Evolutionary conservation across 1,140 invertebrate genomes (phyloP).

Genomic region (Pseudomyrmex dendroicus): DNA sequence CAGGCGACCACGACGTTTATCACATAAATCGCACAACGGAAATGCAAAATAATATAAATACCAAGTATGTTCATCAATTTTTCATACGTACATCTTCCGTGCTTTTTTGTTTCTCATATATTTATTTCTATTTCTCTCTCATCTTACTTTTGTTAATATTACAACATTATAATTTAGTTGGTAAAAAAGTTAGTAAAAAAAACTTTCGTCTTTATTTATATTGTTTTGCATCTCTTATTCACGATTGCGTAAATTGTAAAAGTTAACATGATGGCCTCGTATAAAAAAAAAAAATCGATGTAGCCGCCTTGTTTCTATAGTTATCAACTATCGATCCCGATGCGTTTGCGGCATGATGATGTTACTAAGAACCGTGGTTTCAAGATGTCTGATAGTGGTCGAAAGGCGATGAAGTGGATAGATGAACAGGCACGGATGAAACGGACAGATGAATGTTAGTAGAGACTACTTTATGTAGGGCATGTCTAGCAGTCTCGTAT

Average conservation of each 20-base stretch:
- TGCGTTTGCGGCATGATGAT: constrained; percentile 7
- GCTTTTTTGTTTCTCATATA: neutral
- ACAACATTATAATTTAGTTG: neutral
- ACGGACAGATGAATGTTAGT: constrained; percentile 55
- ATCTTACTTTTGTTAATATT: neutral
- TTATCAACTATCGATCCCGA: constrained; percentile 19
- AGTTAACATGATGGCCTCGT: neutral
- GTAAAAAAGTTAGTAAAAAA: neutral
- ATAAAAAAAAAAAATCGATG: constrained; percentile 13
- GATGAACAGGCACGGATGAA: constrained; percentile 59
- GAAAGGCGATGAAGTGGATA: constrained; percentile 49
- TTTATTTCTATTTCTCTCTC: neutral
- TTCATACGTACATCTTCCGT: neutral
- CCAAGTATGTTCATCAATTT: neutral
- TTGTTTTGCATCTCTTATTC: neutral
- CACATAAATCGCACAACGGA: neutral
- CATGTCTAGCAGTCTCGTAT: constrained; percentile 55
- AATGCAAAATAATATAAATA: neutral
- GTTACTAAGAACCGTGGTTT: constrained; percentile 49
- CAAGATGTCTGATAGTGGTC: constrained; percentile 41
- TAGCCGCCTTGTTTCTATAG: constrained; percentile 19
- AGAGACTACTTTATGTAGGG: constrained; percentile 45
- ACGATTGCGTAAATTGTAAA: neutral
- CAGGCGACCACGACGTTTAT: constrained; percentile 43
- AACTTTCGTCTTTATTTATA: constrained; percentile 3